These are phyloP conservation scores for Colius striatus DNA, from an alignment of 2,113 vertebrate genomes.

Conservation along the genomic window DNA sequence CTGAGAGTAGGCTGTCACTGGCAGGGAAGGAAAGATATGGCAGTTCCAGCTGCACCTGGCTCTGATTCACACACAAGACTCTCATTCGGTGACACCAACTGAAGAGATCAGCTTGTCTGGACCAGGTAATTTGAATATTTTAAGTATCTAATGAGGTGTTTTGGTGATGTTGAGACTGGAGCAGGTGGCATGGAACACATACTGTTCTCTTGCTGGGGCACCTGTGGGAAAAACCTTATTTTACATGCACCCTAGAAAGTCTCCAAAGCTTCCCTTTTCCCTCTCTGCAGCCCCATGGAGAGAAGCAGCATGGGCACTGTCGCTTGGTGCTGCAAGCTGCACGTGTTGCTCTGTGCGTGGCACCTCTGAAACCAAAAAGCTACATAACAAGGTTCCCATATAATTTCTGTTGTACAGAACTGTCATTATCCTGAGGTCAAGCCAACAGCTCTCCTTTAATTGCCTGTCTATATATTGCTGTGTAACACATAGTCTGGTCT, in stretches of 20 bases:
- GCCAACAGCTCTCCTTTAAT: neutral
- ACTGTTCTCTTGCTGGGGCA: neutral
- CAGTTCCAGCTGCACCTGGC: neutral
- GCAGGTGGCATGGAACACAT: fast-evolving
- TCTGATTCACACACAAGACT: neutral
- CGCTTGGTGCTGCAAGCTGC: neutral
- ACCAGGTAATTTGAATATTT: neutral
- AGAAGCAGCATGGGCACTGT: fast-evolving
- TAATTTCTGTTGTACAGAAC: neutral
- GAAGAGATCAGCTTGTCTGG: neutral
- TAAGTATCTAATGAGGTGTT: neutral
- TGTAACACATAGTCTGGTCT: neutral
- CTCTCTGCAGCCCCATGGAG: neutral
- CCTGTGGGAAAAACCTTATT: neutral
- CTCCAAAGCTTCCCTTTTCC: neutral
- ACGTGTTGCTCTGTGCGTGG: fast-evolving
- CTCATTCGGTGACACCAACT: neutral
- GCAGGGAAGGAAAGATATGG: neutral
- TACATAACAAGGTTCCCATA: neutral
- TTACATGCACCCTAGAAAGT: neutral
- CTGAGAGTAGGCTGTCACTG: neutral
- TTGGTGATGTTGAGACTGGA: neutral
- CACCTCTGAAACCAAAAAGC: neutral
- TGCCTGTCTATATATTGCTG: neutral
- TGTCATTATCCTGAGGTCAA: neutral